Conservation (phyloP, 2,113 vertebrate genomes). For the Myxocyprinus asiaticus region DNA sequence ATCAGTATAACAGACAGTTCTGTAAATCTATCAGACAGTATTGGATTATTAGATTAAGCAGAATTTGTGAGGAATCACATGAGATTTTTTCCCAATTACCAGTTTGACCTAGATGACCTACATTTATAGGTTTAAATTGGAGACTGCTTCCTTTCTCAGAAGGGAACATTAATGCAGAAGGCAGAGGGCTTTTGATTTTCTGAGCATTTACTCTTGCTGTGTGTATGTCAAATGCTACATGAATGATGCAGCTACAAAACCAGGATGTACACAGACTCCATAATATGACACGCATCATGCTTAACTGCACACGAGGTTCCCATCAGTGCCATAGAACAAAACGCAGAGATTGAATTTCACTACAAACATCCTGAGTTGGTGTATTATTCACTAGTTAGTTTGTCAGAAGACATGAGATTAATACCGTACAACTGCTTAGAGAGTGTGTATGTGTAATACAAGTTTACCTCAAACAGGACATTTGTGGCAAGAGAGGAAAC, state of each 20-base stretch:
- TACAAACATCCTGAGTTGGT: neutral
- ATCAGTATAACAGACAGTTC: neutral
- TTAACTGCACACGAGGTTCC: conserved; percentile 3
- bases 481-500: neutral
- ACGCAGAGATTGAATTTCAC: conserved; percentile 16
- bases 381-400: neutral
- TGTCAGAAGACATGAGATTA: too few relatives aligned
- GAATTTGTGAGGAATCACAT: conserved; percentile 19
- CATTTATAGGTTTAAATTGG: neutral
- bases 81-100: conserved; percentile 23
- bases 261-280: neutral
- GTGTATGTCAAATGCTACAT: neutral
- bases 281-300: conserved; percentile 41
- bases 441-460: too few relatives aligned
- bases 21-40: neutral
- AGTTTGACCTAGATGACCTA: conserved; percentile 39
- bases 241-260: neutral
- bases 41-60: conserved; percentile 30
- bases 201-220: too few relatives aligned
- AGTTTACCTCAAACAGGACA: too few relatives aligned
- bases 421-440: too few relatives aligned
- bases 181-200: too few relatives aligned
- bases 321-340: conserved; percentile 4
- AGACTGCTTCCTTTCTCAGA: too few relatives aligned
- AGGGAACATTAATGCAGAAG: too few relatives aligned